A percentile compares a stretch with the other conserved stretches of the same genome.
Conservation (phyloP, 2,888 invertebrate genomes). For the Branchipolynoe longqiensis region DNA sequence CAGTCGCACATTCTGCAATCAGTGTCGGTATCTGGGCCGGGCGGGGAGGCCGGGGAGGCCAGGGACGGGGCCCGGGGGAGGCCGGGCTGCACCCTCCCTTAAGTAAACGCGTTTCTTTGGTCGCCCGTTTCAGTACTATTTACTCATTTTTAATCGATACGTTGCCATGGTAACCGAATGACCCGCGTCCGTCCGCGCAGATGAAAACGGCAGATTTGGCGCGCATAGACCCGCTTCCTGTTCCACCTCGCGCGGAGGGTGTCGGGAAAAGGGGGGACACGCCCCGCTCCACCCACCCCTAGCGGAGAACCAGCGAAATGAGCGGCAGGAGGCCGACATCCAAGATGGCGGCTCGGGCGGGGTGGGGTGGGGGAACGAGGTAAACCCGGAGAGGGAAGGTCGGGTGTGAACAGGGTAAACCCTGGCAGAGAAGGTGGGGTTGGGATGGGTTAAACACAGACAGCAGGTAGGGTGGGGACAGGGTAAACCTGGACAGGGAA, state of each 20-base stretch:
- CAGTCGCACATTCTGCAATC: too few relatives aligned
- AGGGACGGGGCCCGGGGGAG: too few relatives aligned
- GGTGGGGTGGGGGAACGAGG: too few relatives aligned
- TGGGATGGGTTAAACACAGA: too few relatives aligned
- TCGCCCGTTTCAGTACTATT: slow-evolving; percentile 1
- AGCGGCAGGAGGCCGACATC: not conserved
- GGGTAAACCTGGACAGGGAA: too few relatives aligned
- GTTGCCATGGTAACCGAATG: slow-evolving; percentile 27
- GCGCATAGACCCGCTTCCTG: not conserved
- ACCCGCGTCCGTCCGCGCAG: not conserved
- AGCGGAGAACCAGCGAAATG: not conserved
- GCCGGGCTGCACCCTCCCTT: too few relatives aligned
- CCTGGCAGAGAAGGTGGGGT: too few relatives aligned
- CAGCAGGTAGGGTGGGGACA: too few relatives aligned
- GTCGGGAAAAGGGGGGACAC: not conserved
- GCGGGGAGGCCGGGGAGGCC: too few relatives aligned
- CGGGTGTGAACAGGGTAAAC: too few relatives aligned
- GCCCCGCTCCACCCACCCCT: not conserved
- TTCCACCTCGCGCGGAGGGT: slow-evolving; percentile 18
- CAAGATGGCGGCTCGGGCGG: slow-evolving; percentile 46
- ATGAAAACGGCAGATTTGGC: slow-evolving; percentile 6
- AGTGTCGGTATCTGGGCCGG: too few relatives aligned
- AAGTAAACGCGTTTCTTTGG: not conserved
- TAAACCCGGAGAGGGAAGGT: too few relatives aligned
- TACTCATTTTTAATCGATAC: slow-evolving; percentile 6